Percentiles rank a stretch among this genome's conserved stretches.
Conservation (phyloP, 2,888 invertebrate species). For the Phorcus lineatus region DNA sequence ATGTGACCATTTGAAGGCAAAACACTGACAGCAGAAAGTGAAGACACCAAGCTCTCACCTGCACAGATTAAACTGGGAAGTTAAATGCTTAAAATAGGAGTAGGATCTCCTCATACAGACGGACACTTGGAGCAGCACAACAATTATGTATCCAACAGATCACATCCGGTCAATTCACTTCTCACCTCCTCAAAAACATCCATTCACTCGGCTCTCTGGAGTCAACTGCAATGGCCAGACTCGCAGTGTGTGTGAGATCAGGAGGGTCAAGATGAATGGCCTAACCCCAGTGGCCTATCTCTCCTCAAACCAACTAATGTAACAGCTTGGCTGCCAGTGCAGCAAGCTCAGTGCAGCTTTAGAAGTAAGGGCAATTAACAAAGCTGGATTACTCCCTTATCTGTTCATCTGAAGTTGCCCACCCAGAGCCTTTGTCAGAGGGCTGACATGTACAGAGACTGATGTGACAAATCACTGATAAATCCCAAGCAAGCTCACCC, state of each 20-base stretch:
- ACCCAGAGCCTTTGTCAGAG: not conserved
- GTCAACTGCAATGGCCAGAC: too few species aligned
- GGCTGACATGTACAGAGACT: not conserved
- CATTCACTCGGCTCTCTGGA: too few species aligned
- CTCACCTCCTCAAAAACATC: not conserved
- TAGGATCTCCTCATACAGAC: too few species aligned
- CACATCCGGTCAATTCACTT: not conserved
- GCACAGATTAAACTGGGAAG: too few species aligned
- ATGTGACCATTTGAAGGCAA: too few species aligned
- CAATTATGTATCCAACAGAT: not conserved
- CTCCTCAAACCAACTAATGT: slow-evolving; percentile 10
- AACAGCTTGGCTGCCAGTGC: slow-evolving; percentile 10
- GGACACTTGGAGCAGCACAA: too few species aligned
- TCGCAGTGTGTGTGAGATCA: not conserved
- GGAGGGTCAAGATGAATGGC: not conserved
- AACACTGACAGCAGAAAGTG: too few species aligned
- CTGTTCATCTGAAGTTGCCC: not conserved
- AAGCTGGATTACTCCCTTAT: slow-evolving; percentile 20
- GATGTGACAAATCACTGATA: not conserved
- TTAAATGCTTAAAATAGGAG: too few species aligned
- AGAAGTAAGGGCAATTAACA: slow-evolving; percentile 15
- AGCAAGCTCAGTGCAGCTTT: not conserved
- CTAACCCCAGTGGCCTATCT: slow-evolving; percentile 1
- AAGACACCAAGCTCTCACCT: too few species aligned
- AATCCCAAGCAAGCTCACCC: not conserved